phyloP scores from a whole-genome alignment of 1,140 invertebrate species.

The Lucilia sericata region DNA sequence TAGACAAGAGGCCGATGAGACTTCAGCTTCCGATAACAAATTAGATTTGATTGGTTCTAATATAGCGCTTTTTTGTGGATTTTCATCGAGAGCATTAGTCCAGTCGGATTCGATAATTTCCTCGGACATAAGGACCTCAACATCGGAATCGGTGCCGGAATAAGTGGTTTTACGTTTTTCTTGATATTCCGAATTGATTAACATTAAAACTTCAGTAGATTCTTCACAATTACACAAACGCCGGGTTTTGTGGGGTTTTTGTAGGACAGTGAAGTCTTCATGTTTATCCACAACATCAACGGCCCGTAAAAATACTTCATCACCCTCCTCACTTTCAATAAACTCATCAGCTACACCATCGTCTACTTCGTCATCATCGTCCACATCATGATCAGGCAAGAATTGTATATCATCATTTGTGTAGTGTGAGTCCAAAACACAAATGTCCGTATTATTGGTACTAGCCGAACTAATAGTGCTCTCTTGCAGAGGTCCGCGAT shows the following conservation, averaged over 20 bases:
- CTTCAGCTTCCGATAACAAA: neutral
- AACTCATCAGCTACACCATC: neutral
- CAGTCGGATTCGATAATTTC: slow-evolving; percentile 46
- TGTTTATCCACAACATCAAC: slow-evolving; percentile 22
- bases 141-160: slow-evolving; percentile 47
- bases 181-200: slow-evolving; percentile 27
- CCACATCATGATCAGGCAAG: slow-evolving; percentile 11
- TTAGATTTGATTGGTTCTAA: neutral
- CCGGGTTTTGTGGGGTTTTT: neutral
- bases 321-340: slow-evolving; percentile 6
- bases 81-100: slow-evolving; percentile 38
- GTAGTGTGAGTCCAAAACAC: slow-evolving; percentile 36
- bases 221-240: slow-evolving; percentile 44
- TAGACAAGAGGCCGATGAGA: neutral
- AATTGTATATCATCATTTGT: slow-evolving; percentile 35
- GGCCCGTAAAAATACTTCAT: slow-evolving; percentile 19
- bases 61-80: neutral
- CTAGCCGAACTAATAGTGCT: slow-evolving; percentile 32
- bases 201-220: slow-evolving; percentile 46
- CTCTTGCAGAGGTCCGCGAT: neutral
- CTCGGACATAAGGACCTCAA: slow-evolving; percentile 47
- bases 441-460: slow-evolving; percentile 41
- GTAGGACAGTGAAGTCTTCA: slow-evolving; percentile 35
- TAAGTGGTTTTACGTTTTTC: slow-evolving; percentile 7
- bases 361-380: slow-evolving; percentile 14